Percentiles rank a stretch among this genome's conserved stretches.
Evolutionary conservation across 2,113 vertebrate species (phyloP).

Genomic region (Cariama cristata): DNA sequence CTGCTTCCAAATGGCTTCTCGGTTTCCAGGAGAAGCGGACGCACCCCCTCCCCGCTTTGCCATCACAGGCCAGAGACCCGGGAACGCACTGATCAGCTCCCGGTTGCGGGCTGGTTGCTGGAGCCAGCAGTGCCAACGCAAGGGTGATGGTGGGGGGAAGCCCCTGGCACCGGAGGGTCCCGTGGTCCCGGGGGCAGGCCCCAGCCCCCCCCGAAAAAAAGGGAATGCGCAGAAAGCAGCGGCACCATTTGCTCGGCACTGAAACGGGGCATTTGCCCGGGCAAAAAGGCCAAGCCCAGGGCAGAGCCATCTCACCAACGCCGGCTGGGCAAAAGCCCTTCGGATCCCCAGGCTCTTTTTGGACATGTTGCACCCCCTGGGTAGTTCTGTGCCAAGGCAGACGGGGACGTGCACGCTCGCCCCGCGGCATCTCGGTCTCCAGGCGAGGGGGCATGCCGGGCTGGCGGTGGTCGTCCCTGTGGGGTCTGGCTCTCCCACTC

Average conservation of each 20-base stretch:
- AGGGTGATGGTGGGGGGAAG: not conserved
- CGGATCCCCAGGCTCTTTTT: not conserved
- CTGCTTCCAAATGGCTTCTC: not conserved
- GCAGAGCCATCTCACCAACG: not conserved
- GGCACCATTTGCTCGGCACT: accelerated
- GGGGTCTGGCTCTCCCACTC: not conserved
- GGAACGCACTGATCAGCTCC: not conserved
- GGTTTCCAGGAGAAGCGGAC: not conserved
- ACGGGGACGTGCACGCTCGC: accelerated
- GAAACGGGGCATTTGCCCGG: accelerated
- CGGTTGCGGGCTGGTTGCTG: not conserved
- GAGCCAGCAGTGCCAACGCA: not conserved
- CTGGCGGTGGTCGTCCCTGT: accelerated
- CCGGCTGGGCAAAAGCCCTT: not conserved
- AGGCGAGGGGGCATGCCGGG: not conserved
- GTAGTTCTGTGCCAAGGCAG: not conserved
- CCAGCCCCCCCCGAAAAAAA: not conserved
- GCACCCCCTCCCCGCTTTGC: not conserved
- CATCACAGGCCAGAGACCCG: not conserved
- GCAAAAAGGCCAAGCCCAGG: not conserved
- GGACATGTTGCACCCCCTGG: accelerated
- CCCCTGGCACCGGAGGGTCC: not conserved
- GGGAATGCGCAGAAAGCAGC: not conserved
- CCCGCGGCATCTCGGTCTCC: too few relatives aligned
- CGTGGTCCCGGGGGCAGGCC: not conserved